These are phyloP conservation scores for Ectobius pallidus DNA, from an alignment of 2,888 invertebrate genomes.

Conservation along the genomic window DNA sequence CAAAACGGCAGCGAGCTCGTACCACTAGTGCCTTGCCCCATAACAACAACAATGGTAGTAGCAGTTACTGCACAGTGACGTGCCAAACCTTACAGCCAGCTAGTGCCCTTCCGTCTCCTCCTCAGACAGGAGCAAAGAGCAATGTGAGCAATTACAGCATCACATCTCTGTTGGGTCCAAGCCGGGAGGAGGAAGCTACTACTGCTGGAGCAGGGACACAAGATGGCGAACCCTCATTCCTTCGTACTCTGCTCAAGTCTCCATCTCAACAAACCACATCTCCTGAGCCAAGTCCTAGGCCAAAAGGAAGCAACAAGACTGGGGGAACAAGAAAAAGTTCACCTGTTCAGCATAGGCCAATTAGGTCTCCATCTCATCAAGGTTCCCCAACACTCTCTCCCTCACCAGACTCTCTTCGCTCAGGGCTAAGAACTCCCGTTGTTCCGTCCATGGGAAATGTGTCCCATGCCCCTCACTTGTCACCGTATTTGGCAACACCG, in stretches of 20 bases:
- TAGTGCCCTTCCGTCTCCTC: slow-evolving; percentile 44
- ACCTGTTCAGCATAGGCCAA: slow-evolving; percentile 26
- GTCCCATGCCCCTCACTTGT: slow-evolving; percentile 54
- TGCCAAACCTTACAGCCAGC: slow-evolving; percentile 49
- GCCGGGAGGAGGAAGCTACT: slow-evolving; percentile 30
- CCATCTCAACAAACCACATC: slow-evolving; percentile 52
- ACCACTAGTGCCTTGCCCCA: slow-evolving; percentile 45
- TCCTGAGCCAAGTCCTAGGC: slow-evolving; percentile 58
- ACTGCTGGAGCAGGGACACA: not conserved
- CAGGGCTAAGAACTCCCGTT: slow-evolving; percentile 37
- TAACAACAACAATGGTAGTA: slow-evolving; percentile 49
- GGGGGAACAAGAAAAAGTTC: slow-evolving; percentile 40
- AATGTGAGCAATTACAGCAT: slow-evolving; percentile 78
- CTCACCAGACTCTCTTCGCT: slow-evolving; percentile 36
- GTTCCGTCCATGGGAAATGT: slow-evolving; percentile 50
- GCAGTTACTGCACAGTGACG: slow-evolving; percentile 50
- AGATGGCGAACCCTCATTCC: slow-evolving; percentile 48
- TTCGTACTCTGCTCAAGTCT: slow-evolving; percentile 55
- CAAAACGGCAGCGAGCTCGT: slow-evolving; percentile 55
- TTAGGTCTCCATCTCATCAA: slow-evolving; percentile 24
- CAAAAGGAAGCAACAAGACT: slow-evolving; percentile 51
- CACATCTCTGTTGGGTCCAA: slow-evolving; percentile 71
- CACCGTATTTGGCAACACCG: slow-evolving; percentile 42
- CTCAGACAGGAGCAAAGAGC: slow-evolving; percentile 52
- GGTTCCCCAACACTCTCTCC: slow-evolving; percentile 39